These are phyloP conservation scores for Chrysotoxum bicinctum DNA, from an alignment of 2,888 invertebrate species.

Conservation along the genomic window DNA sequence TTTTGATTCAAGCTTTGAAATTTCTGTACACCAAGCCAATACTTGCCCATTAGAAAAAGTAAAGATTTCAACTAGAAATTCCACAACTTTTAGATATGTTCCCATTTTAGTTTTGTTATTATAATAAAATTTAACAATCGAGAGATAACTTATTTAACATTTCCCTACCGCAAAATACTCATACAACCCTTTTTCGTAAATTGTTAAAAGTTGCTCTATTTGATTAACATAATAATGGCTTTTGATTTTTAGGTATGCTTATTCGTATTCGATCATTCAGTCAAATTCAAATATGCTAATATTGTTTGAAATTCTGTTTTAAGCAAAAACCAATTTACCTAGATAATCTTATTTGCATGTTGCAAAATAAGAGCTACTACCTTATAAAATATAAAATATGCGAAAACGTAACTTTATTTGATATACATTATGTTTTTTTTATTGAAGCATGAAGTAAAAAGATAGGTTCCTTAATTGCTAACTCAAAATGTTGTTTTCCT, in stretches of 20 bases:
- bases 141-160: neutral
- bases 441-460: too few relatives aligned
- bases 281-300: neutral
- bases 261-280: neutral
- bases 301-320: neutral
- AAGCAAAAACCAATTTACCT: neutral
- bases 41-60: too few relatives aligned
- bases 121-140: neutral
- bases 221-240: slow-evolving; percentile 23
- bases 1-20: too few relatives aligned
- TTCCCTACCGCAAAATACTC: too few relatives aligned
- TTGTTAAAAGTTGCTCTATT: slow-evolving; percentile 2
- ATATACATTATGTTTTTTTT: too few relatives aligned
- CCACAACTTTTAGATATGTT: neutral
- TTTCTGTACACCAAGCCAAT: too few relatives aligned
- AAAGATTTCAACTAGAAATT: neutral
- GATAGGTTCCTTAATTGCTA: too few relatives aligned
- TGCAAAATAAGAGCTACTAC: neutral
- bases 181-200: neutral
- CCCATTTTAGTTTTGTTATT: slow-evolving; percentile 7
- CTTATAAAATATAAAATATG: neutral
- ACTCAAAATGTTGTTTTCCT: too few relatives aligned
- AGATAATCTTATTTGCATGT: slow-evolving; percentile 1
- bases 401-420: too few relatives aligned
- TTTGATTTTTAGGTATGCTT: neutral